These are phyloP conservation scores for pig (Sus scrofa) DNA, from an alignment of 2,113 vertebrate species.

Conservation along the genomic window DNA sequence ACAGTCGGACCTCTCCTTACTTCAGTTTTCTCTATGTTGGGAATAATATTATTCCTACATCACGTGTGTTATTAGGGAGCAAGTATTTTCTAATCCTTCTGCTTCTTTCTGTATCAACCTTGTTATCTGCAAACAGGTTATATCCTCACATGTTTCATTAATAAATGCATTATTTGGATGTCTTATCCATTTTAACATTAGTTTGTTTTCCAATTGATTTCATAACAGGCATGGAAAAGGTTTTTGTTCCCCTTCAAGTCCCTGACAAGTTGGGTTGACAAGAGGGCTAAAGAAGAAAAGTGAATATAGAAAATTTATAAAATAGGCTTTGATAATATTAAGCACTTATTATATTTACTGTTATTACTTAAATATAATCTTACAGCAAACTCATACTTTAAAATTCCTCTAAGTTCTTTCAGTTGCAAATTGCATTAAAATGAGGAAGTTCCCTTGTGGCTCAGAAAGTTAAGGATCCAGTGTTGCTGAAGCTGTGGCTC, in stretches of 20 bases:
- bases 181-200: not conserved
- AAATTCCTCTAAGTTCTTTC: slow-evolving; percentile 43
- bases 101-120: not conserved
- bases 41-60: not conserved
- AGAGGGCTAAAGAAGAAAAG: slow-evolving; percentile 26
- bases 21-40: not conserved
- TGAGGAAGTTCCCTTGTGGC: no score
- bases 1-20: not conserved
- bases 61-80: not conserved
- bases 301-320: not conserved
- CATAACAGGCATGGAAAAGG: not conserved
- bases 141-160: not conserved
- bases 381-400: not conserved
- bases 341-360: not conserved
- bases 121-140: not conserved
- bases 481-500: no score
- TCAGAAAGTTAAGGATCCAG: no score
- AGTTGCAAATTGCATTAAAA: slow-evolving; percentile 33
- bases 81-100: not conserved
- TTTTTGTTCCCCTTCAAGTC: not conserved
- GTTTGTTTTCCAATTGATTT: not conserved
- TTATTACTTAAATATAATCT: slow-evolving; percentile 52
- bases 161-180: not conserved
- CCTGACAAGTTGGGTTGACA: not conserved
- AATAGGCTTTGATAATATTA: slow-evolving; percentile 27